Evolutionary conservation across 53 echinoderm and acorn worm species (phyloP), one percentile per base, ranked within the genome.

Genomic region (Glandiceps talaboti): DNA sequence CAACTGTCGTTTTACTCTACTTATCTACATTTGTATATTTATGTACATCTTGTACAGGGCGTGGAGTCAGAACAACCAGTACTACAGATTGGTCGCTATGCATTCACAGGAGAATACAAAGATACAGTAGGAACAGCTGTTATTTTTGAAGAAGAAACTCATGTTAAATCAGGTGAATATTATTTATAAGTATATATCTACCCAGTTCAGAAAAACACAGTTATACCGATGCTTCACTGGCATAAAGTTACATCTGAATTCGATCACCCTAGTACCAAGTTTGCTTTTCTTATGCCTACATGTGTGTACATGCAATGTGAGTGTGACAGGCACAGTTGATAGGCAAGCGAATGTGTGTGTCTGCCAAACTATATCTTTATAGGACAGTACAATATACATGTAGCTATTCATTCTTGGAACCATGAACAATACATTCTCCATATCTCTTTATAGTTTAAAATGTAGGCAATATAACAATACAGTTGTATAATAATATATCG

Each of bases 21-120:
- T n/a, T n/a, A n/a, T n/a, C n/a, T n/a, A n/a, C n/a, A n/a, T n/a
- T n/a, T n/a, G n/a, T n/a, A n/a, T n/a, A n/a, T n/a, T n/a, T n/a
- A n/a, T n/a, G n/a, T n/a, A n/a, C n/a, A n/a, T n/a, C 6, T 73
- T 80, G 29, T 84, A 6, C 83, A 97, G 97, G 93, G 91, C 20
- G 77, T 97, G 14, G 88, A 88, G 75, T 85, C 97, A 28, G 87
- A 89, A 25, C 83, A 88, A 25, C 97, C 97, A 6, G 77, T 90
- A n/a, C 31, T 97, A 31, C 93, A 97, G 45, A 73, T 97, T 32
- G 93, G 91, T 29, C 90, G 87, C 73, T 89, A 87, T 33, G 74
- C 91, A 33, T 97, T 97, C 83, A 82, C 84, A 26, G 97, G 97
- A 1, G 84, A 91, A 31, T 93, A 97, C 85, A 87, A 91, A 64